Evolutionary conservation across 37 sponge, comb jelly and placozoan species (phyloP).

Genomic region (Chondrosia reniformis): DNA sequence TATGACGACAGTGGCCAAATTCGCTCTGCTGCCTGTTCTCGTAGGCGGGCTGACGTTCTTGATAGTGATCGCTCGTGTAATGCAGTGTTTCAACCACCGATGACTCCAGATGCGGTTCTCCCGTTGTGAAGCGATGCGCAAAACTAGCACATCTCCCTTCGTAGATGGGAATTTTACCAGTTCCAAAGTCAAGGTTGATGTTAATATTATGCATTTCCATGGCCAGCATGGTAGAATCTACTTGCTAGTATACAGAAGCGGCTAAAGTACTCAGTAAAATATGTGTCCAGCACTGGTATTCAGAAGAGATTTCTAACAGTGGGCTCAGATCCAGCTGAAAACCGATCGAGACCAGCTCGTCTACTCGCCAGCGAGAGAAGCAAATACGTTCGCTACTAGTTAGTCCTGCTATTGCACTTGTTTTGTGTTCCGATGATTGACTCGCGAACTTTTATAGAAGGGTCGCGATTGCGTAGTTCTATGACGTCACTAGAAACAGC

Average conservation of each 20-base stretch:
- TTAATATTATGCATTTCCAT: slow-evolving; percentile 12
- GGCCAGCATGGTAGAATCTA: slow-evolving; percentile 10
- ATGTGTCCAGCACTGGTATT: slow-evolving; percentile 4
- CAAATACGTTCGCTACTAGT: background rate
- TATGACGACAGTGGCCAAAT: too few relatives aligned
- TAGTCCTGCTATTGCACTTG: slow-evolving; percentile 1
- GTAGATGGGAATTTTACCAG: background rate
- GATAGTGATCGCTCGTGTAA: slow-evolving; percentile 11
- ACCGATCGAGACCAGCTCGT: slow-evolving; percentile 82
- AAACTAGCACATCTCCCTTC: slow-evolving; percentile 4
- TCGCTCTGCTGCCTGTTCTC: background rate
- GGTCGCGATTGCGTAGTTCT: background rate
- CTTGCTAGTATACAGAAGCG: background rate
- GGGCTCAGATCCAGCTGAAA: slow-evolving; percentile 28
- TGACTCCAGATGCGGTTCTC: background rate
- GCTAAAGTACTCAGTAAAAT: background rate
- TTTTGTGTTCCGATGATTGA: background rate
- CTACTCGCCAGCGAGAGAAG: slow-evolving; percentile 35
- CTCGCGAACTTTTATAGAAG: background rate
- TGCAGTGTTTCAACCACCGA: slow-evolving; percentile 9
- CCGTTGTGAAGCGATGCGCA: background rate
- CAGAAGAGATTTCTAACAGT: background rate
- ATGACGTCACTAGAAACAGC: background rate
- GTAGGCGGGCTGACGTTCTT: background rate
- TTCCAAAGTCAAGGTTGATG: background rate